Conservation (phyloP, 2,113 vertebrate species). For the Glareola pratincola region DNA sequence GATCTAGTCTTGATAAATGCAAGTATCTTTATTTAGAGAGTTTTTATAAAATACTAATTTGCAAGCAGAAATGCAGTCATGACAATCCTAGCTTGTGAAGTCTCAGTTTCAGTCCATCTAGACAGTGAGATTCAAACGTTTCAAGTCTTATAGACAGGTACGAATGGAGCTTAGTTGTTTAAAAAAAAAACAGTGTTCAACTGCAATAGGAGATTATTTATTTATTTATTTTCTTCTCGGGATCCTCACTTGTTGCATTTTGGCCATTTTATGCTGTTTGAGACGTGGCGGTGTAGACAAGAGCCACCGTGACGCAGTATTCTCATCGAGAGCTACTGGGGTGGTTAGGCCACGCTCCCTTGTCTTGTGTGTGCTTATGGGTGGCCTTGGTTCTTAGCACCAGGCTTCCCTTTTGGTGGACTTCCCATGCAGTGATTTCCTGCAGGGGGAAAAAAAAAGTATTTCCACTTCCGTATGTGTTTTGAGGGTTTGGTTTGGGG, state of each 20-base stretch:
- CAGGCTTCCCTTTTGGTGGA: background rate
- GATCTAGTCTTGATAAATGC: background rate
- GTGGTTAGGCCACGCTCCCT: background rate
- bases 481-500: background rate
- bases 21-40: background rate
- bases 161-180: background rate
- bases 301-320: fast-evolving
- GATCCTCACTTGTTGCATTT: background rate
- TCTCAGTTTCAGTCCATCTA: background rate
- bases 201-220: background rate
- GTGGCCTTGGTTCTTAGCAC: background rate
- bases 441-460: background rate
- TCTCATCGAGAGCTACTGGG: background rate
- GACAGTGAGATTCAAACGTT: background rate
- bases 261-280: background rate
- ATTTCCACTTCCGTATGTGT: background rate
- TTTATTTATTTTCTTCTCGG: background rate
- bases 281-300: too few species aligned
- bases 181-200: background rate
- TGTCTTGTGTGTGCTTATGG: background rate
- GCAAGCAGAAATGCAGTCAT: background rate
- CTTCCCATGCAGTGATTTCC: background rate
- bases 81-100: background rate
- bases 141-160: background rate
- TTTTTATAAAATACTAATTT: background rate